These are phyloP conservation scores for Steatornis caripensis DNA, from an alignment of 2,113 vertebrate species.

Conservation along the genomic window DNA sequence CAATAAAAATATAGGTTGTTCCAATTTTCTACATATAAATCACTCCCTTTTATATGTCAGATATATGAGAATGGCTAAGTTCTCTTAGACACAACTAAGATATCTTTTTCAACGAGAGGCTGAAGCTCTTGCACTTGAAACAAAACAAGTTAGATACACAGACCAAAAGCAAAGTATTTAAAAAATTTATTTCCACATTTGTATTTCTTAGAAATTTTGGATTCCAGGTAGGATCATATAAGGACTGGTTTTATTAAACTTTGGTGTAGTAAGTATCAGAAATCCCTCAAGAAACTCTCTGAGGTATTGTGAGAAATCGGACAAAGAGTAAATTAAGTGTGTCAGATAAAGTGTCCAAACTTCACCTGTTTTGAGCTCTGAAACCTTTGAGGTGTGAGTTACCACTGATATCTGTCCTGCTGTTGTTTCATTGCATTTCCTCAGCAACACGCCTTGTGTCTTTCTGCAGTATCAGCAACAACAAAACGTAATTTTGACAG, in stretches of 20 bases:
- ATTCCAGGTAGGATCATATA: neutral
- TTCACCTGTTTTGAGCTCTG: neutral
- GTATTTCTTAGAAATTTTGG: neutral
- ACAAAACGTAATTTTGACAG: neutral
- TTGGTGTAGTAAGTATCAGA: neutral
- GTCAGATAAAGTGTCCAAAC: neutral
- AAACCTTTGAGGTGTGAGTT: neutral
- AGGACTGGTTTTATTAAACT: neutral
- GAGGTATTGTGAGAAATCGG: neutral
- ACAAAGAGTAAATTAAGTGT: neutral
- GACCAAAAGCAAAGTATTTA: neutral
- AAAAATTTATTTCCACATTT: neutral
- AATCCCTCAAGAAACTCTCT: neutral
- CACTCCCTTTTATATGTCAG: neutral
- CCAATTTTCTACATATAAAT: neutral
- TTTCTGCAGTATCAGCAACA: constrained; percentile 9
- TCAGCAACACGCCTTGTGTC: neutral
- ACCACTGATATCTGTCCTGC: neutral
- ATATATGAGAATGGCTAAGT: neutral
- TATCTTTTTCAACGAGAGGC: neutral
- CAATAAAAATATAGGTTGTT: neutral
- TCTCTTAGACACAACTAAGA: neutral
- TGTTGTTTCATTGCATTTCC: neutral
- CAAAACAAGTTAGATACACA: neutral
- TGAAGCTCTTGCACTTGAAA: neutral